A percentile compares a stretch with the other conserved stretches of the same genome.
These are phyloP conservation scores for Panagrolaimus sp. DNA, from an alignment of 1,140 invertebrate species.

Conservation along the genomic window DNA sequence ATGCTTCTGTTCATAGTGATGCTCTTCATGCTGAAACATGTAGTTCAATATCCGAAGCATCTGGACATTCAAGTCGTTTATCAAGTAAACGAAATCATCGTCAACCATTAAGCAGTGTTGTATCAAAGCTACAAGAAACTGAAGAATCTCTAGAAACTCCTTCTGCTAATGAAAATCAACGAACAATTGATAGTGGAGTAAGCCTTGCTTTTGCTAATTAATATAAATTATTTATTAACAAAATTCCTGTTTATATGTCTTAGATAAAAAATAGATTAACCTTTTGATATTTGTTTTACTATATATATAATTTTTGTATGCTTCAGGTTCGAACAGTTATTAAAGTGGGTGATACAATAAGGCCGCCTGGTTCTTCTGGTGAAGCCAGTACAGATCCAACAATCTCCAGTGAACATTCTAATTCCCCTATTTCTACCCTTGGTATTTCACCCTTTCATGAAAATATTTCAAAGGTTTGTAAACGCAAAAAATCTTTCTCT, in stretches of 20 bases:
- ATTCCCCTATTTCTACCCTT: background rate
- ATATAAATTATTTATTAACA: too few relatives aligned
- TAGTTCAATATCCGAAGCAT: constrained; percentile 4
- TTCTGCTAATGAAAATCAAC: too few relatives aligned
- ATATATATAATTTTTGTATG: too few relatives aligned
- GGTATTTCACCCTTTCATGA: constrained; percentile 7
- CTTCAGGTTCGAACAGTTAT: too few relatives aligned
- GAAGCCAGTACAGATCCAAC: constrained; percentile 1
- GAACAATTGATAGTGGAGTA: too few relatives aligned
- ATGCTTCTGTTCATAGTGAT: constrained; percentile 15
- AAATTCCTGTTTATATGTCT: background rate
- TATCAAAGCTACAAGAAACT: background rate
- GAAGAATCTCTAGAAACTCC: background rate
- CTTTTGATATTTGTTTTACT: background rate
- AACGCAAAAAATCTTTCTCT: background rate
- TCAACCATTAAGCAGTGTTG: background rate
- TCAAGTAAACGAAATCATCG: background rate
- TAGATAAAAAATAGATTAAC: background rate
- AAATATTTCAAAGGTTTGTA: constrained; percentile 5
- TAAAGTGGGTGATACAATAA: too few relatives aligned
- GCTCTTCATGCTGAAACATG: constrained; percentile 8
- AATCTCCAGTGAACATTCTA: background rate
- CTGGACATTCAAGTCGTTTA: constrained; percentile 3
- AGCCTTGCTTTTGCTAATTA: too few relatives aligned
- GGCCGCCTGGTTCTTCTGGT: too few relatives aligned